Evolutionary conservation across 2,888 invertebrate species (phyloP).

Genomic region (Argyresthia goedartella): DNA sequence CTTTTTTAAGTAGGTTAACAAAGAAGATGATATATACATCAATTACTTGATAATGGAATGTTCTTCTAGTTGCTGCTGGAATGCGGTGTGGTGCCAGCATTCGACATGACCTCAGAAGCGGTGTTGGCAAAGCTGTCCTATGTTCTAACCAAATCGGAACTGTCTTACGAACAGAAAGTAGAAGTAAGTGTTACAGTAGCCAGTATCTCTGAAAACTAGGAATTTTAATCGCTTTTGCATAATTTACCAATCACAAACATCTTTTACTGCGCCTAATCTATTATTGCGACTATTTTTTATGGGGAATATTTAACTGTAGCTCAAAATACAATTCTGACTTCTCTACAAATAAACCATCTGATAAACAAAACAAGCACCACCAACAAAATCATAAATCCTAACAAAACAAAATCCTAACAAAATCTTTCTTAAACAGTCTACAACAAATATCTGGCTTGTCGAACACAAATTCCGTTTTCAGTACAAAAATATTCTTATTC

Average conservation of each 20-base stretch:
- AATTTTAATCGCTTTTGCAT: not conserved
- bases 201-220: not conserved
- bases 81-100: slow-evolving; percentile 83
- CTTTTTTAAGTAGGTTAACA: too few relatives aligned
- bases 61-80: slow-evolving; percentile 62
- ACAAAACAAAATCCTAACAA: not conserved
- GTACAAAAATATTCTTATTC: too few relatives aligned
- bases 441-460: too few relatives aligned
- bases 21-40: too few relatives aligned
- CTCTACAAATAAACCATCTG: too few relatives aligned
- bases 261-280: not conserved
- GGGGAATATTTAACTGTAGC: too few relatives aligned
- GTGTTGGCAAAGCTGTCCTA: slow-evolving; percentile 92
- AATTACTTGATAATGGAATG: too few relatives aligned
- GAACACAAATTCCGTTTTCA: too few relatives aligned
- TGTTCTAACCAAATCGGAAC: slow-evolving; percentile 84
- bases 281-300: not conserved
- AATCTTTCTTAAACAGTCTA: not conserved
- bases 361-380: too few relatives aligned
- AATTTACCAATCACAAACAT: not conserved
- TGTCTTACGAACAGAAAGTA: slow-evolving; percentile 75
- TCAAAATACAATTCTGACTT: not conserved
- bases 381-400: too few relatives aligned
- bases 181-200: slow-evolving; percentile 51
- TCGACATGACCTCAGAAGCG: slow-evolving; percentile 95